Percentiles rank a stretch among this genome's conserved stretches.
Evolutionary conservation across 2,888 invertebrate species (phyloP).

Genomic region (Lasioglossum zephyrum): DNA sequence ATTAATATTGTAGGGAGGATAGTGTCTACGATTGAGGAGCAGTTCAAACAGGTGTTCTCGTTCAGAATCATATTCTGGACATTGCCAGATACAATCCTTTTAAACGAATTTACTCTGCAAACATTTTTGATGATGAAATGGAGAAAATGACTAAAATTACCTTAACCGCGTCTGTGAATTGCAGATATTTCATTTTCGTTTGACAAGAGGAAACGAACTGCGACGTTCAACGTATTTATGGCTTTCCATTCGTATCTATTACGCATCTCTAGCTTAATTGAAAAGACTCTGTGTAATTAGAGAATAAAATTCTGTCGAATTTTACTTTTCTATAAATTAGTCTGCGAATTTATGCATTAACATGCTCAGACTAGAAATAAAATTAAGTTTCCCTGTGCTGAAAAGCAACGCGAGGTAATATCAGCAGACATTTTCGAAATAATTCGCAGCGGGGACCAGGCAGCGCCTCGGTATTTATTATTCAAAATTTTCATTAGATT

Average conservation of each 20-base stretch:
- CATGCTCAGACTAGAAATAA: not conserved
- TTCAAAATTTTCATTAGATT: constrained; percentile 22
- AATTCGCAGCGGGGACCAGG: not conserved
- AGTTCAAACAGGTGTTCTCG: too few relatives aligned
- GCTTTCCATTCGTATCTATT: not conserved
- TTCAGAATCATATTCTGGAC: too few relatives aligned
- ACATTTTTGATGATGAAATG: not conserved
- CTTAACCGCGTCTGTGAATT: not conserved
- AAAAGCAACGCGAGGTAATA: not conserved
- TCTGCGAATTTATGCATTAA: not conserved
- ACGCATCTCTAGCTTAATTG: not conserved
- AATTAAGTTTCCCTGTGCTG: not conserved
- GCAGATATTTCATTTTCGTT: not conserved
- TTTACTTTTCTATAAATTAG: not conserved
- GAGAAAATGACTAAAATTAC: not conserved
- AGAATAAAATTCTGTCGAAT: not conserved
- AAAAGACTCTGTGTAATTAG: not conserved
- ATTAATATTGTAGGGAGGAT: too few relatives aligned
- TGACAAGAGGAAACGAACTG: not conserved
- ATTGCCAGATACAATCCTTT: too few relatives aligned
- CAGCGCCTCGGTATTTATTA: constrained; percentile 8
- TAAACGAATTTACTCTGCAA: not conserved
- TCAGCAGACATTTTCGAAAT: not conserved
- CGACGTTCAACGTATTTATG: not conserved
- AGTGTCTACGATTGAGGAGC: too few relatives aligned